Conservation (phyloP, 2,113 vertebrate species). For the Pterocles gutturalis region DNA sequence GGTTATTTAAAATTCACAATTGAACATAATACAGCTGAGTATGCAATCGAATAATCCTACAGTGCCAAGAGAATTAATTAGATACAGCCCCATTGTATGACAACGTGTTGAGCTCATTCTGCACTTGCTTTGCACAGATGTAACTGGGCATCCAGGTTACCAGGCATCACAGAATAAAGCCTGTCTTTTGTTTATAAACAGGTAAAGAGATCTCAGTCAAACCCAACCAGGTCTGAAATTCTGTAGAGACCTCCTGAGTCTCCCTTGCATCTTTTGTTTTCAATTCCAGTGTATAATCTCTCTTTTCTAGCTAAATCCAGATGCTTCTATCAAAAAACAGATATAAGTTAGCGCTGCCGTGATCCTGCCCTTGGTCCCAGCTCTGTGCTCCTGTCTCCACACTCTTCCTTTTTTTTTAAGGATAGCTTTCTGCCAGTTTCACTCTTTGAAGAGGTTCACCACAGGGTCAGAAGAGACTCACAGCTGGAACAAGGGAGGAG, state of each 20-base stretch:
- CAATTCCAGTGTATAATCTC: neutral
- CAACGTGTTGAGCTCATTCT: neutral
- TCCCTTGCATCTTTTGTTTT: neutral
- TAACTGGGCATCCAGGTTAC: neutral
- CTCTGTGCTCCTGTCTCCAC: neutral
- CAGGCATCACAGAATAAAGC: neutral
- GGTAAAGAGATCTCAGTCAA: neutral
- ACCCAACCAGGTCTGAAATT: neutral
- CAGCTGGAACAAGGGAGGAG: neutral
- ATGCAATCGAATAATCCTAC: neutral
- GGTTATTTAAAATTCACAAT: neutral
- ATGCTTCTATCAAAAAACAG: neutral
- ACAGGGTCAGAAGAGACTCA: neutral
- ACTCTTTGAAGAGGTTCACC: neutral
- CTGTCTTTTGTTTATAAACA: neutral
- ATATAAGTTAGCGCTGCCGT: neutral
- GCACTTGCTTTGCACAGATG: neutral
- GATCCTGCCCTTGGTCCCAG: neutral
- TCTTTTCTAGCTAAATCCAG: neutral
- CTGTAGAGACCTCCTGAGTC: neutral
- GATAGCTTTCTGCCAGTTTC: neutral
- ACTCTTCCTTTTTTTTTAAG: neutral
- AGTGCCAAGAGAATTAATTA: neutral
- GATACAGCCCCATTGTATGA: neutral
- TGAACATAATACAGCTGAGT: neutral